Conservation (phyloP, 2,888 invertebrate species). For the Cryptocheilus praepositus region DNA sequence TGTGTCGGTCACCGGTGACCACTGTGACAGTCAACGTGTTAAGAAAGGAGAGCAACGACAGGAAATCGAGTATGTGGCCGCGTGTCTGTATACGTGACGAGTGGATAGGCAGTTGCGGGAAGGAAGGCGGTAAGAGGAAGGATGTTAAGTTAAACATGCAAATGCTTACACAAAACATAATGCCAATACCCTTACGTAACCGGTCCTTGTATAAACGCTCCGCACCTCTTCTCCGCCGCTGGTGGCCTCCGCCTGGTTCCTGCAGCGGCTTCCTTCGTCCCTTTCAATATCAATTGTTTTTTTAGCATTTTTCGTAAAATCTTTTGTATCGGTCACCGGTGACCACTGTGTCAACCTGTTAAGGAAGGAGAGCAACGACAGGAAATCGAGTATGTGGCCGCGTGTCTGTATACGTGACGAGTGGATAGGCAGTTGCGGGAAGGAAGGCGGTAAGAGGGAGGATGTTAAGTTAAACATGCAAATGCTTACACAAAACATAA, state of each 20-base stretch:
- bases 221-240: constrained; percentile 1
- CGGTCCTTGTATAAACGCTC: constrained; percentile 32
- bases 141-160: constrained; percentile 55
- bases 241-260: constrained; percentile 4
- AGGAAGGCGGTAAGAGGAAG: constrained; percentile 5
- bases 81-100: not conserved
- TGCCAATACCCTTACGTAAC: constrained; percentile 20
- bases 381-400: constrained; percentile 10
- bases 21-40: no score
- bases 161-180: constrained; percentile 57
- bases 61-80: constrained; percentile 10
- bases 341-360: no score
- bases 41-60: constrained; percentile 1
- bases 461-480: constrained; percentile 55
- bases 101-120: constrained; percentile 6
- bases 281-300: no score
- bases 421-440: constrained; percentile 6
- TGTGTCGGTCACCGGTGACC: no score
- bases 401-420: not conserved
- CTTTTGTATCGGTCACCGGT: no score
- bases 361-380: constrained; percentile 1
- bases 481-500: constrained; percentile 57
- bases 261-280: constrained; percentile 17
- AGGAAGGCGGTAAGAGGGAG: constrained; percentile 6
- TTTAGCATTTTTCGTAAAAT: no score